A percentile compares a stretch with the other conserved stretches of the same genome.
Evolutionary conservation across 1,140 invertebrate genomes (phyloP).

Genomic region (Parapsyche elsis): DNA sequence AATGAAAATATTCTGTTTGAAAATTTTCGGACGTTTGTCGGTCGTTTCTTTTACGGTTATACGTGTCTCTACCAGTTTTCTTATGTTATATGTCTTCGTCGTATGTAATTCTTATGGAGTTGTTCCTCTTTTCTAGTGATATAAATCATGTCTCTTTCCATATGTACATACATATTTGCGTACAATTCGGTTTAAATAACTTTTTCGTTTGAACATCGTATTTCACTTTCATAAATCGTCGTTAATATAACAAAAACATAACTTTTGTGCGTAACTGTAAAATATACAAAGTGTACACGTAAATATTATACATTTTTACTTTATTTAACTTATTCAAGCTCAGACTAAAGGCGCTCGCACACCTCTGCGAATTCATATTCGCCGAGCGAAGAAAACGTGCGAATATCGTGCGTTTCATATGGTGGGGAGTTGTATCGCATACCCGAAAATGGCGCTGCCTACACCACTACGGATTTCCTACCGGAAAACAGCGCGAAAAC

Average conservation of each 20-base stretch:
- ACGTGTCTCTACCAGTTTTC: slow-evolving; percentile 7
- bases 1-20: not conserved
- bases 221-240: slow-evolving; percentile 6
- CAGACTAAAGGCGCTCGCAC: too few relatives aligned
- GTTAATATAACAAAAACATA: not conserved
- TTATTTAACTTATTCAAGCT: too few relatives aligned
- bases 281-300: too few relatives aligned
- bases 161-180: slow-evolving; percentile 14
- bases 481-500: too few relatives aligned
- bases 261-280: too few relatives aligned
- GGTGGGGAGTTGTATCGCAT: too few relatives aligned
- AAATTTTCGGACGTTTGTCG: not conserved
- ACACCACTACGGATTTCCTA: too few relatives aligned
- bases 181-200: slow-evolving; percentile 24
- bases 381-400: too few relatives aligned
- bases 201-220: slow-evolving; percentile 11
- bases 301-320: too few relatives aligned
- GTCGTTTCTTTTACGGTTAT: slow-evolving; percentile 7
- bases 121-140: slow-evolving; percentile 17
- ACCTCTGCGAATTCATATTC: too few relatives aligned
- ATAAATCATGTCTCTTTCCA: slow-evolving; percentile 11
- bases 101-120: slow-evolving; percentile 23
- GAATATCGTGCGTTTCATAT: too few relatives aligned
- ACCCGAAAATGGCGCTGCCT: too few relatives aligned
- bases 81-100: not conserved